phyloP scores from a whole-genome alignment of 2,113 vertebrate species.

The Galeopterus variegatus region DNA sequence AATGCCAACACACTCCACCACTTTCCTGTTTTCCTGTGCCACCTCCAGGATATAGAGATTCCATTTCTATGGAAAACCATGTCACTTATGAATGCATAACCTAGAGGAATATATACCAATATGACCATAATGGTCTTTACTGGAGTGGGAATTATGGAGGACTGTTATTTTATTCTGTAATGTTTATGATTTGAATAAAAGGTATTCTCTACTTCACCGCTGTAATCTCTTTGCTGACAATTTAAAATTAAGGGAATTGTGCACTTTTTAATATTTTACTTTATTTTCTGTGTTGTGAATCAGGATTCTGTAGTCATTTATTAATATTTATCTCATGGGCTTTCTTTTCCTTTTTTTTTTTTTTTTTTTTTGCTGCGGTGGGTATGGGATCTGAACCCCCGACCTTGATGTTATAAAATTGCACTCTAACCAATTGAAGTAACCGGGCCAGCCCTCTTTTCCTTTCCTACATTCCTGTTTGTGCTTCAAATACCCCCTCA shows the following conservation, averaged over 20 bases:
- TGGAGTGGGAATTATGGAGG: slow-evolving; percentile 6
- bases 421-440: too few relatives aligned
- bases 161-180: background rate
- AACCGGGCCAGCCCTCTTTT: too few relatives aligned
- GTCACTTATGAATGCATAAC: background rate
- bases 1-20: background rate
- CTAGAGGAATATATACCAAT: background rate
- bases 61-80: background rate
- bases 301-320: background rate
- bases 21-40: background rate
- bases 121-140: background rate
- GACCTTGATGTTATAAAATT: too few relatives aligned
- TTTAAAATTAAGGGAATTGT: slow-evolving; percentile 52
- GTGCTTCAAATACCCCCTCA: background rate
- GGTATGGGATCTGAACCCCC: too few relatives aligned
- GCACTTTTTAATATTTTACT: slow-evolving; percentile 8
- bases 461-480: background rate
- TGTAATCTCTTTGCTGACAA: background rate
- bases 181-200: slow-evolving; percentile 52
- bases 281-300: slow-evolving; percentile 3
- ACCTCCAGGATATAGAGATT: background rate
- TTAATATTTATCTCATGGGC: background rate
- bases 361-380: too few relatives aligned
- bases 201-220: background rate
- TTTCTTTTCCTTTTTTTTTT: background rate